Percentiles rank a stretch among this genome's conserved stretches.
Evolutionary conservation across 2,113 vertebrate species (phyloP).

Genomic region (Muscicapa adusta): DNA sequence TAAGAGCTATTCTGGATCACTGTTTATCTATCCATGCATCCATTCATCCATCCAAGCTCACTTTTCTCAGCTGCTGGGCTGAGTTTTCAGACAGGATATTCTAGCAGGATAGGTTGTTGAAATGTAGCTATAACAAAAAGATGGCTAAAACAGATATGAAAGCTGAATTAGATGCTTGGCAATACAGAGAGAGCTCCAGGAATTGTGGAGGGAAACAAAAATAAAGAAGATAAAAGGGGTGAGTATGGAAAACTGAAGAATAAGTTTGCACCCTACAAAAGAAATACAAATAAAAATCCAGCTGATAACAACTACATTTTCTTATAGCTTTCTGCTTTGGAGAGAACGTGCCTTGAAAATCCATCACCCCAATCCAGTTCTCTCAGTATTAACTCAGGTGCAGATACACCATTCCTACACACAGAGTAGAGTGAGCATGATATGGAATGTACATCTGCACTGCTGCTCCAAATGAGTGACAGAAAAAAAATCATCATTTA

Average conservation of each 20-base stretch:
- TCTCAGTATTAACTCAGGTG: not conserved
- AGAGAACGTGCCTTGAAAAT: not conserved
- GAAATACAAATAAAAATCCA: not conserved
- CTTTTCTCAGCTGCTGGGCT: not conserved
- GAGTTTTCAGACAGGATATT: constrained; percentile 34
- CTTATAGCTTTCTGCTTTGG: not conserved
- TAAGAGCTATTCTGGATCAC: not conserved
- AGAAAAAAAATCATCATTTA: not conserved
- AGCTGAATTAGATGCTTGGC: not conserved
- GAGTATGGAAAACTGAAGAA: not conserved
- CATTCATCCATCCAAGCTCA: constrained; percentile 13
- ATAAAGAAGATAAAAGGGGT: not conserved
- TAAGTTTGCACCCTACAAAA: not conserved
- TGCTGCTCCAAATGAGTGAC: not conserved
- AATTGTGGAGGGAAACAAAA: not conserved
- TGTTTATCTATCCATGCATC: constrained; percentile 3
- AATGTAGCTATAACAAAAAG: constrained; percentile 1
- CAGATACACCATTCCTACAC: not conserved
- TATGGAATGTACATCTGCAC: not conserved
- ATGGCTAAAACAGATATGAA: not conserved
- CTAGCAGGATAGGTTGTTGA: not conserved
- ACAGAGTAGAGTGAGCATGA: not conserved
- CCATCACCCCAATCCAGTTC: not conserved
- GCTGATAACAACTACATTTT: not conserved
- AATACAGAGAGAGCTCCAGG: not conserved